These are phyloP conservation scores for Crypturellus tataupa DNA, from an alignment of 2,797 vertebrate species.

Conservation along the genomic window DNA sequence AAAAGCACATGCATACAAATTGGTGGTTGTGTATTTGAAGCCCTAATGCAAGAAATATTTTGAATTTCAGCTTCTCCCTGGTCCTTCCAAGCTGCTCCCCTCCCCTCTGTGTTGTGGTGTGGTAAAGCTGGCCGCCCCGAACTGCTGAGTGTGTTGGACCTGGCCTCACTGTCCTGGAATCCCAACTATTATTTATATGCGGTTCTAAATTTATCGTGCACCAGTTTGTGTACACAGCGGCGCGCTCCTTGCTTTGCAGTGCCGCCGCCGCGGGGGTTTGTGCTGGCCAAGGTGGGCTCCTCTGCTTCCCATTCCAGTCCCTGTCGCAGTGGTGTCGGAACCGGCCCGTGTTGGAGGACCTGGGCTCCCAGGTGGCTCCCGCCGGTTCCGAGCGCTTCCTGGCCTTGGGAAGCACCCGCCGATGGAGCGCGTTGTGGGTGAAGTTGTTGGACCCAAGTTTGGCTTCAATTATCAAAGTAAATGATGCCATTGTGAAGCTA, in stretches of 20 bases:
- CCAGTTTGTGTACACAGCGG: neutral
- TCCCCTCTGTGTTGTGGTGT: slow-evolving; percentile 3
- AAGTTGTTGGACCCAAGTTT: slow-evolving; percentile 75
- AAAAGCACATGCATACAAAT: neutral
- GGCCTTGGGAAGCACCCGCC: slow-evolving; percentile 85
- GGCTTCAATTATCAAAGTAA: slow-evolving; percentile 85
- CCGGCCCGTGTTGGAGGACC: slow-evolving; percentile 80
- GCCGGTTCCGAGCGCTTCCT: slow-evolving; percentile 84
- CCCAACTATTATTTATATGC: slow-evolving; percentile 51
- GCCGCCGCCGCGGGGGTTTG: neutral
- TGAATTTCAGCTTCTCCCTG: neutral
- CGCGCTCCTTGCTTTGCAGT: neutral
- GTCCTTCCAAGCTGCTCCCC: slow-evolving; percentile 6
- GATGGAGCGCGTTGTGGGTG: slow-evolving; percentile 68
- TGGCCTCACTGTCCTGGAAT: slow-evolving; percentile 55
- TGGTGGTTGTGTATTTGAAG: neutral
- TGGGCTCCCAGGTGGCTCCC: slow-evolving; percentile 84
- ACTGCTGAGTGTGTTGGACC: neutral
- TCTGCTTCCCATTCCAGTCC: slow-evolving; percentile 40
- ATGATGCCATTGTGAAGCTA: slow-evolving; percentile 83
- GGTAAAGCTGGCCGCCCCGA: slow-evolving; percentile 32
- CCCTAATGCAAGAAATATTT: neutral
- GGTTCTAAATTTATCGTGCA: slow-evolving; percentile 56
- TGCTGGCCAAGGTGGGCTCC: slow-evolving; percentile 1
- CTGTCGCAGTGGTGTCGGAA: neutral